Percentiles rank a stretch among this genome's conserved stretches.
Conservation (phyloP, 2,113 vertebrate genomes). For the Clarias magur region DNA sequence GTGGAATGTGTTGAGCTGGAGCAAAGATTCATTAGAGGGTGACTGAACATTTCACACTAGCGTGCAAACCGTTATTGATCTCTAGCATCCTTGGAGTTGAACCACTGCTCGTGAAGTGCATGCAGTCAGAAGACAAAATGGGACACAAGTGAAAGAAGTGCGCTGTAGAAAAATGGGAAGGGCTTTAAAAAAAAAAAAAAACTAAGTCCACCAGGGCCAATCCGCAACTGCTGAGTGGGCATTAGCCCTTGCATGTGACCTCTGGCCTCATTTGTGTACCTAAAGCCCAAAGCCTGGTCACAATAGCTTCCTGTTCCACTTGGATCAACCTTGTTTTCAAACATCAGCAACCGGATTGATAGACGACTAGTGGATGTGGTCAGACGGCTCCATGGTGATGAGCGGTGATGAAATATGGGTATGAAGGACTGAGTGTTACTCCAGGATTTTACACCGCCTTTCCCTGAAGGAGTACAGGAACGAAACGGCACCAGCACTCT, state of each 20-base stretch:
- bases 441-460: conserved; percentile 58
- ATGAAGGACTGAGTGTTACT: conserved; percentile 60
- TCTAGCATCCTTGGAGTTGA: conserved; percentile 53
- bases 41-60: conserved; percentile 69
- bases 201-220: conserved; percentile 58
- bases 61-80: conserved; percentile 70
- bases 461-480: conserved; percentile 50
- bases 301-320: conserved; percentile 83
- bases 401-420: conserved; percentile 49
- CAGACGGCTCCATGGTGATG: conserved; percentile 54
- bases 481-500: conserved; percentile 14
- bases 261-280: conserved; percentile 74
- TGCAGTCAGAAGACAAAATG: conserved; percentile 64
- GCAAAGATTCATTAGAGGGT: conserved; percentile 77
- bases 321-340: conserved; percentile 73
- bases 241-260: conserved; percentile 79
- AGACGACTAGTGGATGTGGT: conserved; percentile 63
- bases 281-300: conserved; percentile 80
- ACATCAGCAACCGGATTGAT: conserved; percentile 69
- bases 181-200: neutral
- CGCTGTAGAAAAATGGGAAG: conserved; percentile 8
- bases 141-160: neutral
- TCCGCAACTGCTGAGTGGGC: conserved; percentile 77
- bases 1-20: conserved; percentile 72
- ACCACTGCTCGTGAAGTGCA: conserved; percentile 53